phyloP scores from a whole-genome alignment of 2,888 invertebrate genomes.

The Drosophila borealis region DNA sequence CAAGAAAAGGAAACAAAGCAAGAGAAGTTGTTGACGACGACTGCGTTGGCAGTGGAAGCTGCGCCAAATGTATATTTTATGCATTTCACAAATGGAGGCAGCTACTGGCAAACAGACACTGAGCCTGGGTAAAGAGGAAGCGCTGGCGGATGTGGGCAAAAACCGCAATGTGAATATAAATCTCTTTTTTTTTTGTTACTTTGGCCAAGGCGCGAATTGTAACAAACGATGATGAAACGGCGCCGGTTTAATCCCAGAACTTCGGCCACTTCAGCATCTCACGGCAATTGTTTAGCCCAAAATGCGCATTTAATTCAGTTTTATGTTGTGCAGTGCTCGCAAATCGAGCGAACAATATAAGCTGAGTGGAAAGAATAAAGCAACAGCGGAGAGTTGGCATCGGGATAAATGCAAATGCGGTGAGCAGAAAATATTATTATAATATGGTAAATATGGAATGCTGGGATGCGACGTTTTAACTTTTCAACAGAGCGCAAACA shows the following conservation, averaged over 20 bases:
- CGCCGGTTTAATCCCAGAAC: constrained; percentile 12
- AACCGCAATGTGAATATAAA: constrained; percentile 55
- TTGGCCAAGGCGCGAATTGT: constrained; percentile 62
- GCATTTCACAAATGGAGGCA: constrained; percentile 75
- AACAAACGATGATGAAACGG: constrained; percentile 67
- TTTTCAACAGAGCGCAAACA: constrained; percentile 48
- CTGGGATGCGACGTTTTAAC: constrained; percentile 42
- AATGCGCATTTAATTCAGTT: constrained; percentile 76
- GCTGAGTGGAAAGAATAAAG: constrained; percentile 16
- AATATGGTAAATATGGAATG: constrained; percentile 73
- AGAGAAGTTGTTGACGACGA: constrained; percentile 20
- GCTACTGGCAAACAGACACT: constrained; percentile 37
- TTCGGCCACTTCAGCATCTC: constrained; percentile 30
- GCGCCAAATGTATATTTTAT: constrained; percentile 75
- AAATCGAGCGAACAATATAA: constrained; percentile 67
- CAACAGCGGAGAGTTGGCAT: constrained; percentile 29
- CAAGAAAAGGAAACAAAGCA: constrained; percentile 61
- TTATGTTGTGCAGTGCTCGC: constrained; percentile 45
- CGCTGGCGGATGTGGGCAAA: constrained; percentile 31
- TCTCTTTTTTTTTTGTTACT: constrained; percentile 31
- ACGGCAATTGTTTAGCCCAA: constrained; percentile 73
- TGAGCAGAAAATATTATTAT: constrained; percentile 74
- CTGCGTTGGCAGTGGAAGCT: constrained; percentile 54
- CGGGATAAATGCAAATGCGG: constrained; percentile 75
- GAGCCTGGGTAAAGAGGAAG: constrained; percentile 12